phyloP scores from a whole-genome alignment of 30 jellyfish, hydroid and myxozoan genomes.

The Catostylus mosaicus region DNA sequence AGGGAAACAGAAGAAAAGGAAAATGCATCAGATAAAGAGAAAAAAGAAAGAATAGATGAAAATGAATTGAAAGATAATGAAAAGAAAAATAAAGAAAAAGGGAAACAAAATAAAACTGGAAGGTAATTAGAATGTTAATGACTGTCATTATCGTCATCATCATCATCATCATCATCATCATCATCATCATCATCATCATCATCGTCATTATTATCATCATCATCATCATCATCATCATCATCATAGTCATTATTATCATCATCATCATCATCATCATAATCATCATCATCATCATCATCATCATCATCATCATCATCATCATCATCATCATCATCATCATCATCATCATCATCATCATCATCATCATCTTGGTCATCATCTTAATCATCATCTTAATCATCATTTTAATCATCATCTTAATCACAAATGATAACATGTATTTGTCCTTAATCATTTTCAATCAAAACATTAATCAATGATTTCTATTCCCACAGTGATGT shows the following conservation, averaged over 20 bases:
- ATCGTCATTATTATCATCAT: not conserved
- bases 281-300: not conserved
- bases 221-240: not conserved
- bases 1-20: too few species aligned
- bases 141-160: not conserved
- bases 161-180: not conserved
- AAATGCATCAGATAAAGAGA: too few species aligned
- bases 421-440: too few species aligned
- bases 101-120: not conserved
- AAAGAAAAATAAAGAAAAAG: too few species aligned
- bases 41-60: too few species aligned
- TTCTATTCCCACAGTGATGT: slow-evolving; percentile 5
- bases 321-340: not conserved
- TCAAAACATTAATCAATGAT: not conserved
- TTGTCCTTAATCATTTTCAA: too few species aligned
- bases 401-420: not conserved
- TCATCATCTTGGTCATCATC: not conserved
- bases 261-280: not conserved
- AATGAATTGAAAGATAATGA: too few species aligned
- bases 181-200: not conserved
- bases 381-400: not conserved
- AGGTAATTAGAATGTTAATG: not conserved
- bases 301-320: not conserved
- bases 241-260: not conserved
- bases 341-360: not conserved